A percentile compares a stretch with the other conserved stretches of the same genome.
phyloP scores from a whole-genome alignment of 2,113 vertebrate genomes.

The Blennius ocellaris region DNA sequence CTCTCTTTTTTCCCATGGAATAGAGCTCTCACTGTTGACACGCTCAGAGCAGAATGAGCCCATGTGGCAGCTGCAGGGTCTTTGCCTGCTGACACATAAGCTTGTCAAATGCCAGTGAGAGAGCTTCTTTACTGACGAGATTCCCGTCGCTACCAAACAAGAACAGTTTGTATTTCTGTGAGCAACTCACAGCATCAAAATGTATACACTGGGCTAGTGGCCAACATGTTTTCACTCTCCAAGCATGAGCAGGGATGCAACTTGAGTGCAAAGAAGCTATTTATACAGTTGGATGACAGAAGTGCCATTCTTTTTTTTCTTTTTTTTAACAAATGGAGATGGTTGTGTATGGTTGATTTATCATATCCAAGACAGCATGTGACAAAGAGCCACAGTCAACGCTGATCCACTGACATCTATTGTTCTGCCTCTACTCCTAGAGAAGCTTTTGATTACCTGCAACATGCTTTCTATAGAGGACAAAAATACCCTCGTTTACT shows the following conservation, averaged over 20 bases:
- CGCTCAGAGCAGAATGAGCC: conserved; percentile 30
- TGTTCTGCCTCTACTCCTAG: no score
- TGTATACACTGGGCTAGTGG: conserved; percentile 4
- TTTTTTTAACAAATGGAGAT: no score
- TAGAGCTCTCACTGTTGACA: conserved; percentile 36
- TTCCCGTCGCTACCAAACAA: conserved; percentile 33
- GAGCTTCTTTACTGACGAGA: conserved; percentile 45
- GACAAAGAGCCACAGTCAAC: no score
- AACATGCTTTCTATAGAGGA: no score
- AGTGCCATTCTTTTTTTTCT: no score
- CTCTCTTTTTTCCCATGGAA: conserved; percentile 21
- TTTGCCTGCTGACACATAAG: conserved; percentile 42
- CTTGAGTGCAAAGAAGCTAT: no score
- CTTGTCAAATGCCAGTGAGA: conserved; percentile 56
- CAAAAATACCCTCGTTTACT: no score
- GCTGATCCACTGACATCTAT: no score
- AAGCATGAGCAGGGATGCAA: not conserved
- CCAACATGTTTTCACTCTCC: not conserved
- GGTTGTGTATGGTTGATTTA: no score
- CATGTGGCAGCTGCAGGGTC: conserved; percentile 57
- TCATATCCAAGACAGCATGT: no score
- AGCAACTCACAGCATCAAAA: conserved; percentile 12
- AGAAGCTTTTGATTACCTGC: no score
- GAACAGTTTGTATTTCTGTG: conserved; percentile 28
- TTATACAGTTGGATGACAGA: no score